Evolutionary conservation across 2,797 vertebrate species (phyloP), one percentile per base, ranked within the genome.

Genomic region (Mus spretus): DNA sequence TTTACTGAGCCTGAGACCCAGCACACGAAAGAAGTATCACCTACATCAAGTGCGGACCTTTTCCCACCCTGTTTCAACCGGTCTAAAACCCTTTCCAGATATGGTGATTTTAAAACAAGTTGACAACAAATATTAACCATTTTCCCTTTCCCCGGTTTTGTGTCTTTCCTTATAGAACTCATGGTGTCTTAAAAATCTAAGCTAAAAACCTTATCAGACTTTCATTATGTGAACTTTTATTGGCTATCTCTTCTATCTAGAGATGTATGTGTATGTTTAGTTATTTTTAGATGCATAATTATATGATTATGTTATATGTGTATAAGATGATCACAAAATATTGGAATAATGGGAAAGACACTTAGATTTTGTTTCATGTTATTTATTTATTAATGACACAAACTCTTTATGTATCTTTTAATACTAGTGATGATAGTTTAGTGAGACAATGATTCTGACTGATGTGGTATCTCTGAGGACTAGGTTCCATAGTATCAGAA

Each of bases 341-440:
- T 70, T 92, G 59, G 65, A 74, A 96, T 40, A 89, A 72, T 59
- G 1, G 24, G 20, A 63, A 86, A 92, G 26, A 47, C 3, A 83
- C 50, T 89, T 85, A 55, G 94, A 87, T 80, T 91, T 90, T 83
- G 65, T 95, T 95, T 92, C 4, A 44, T 84, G 31, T 81, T 95
- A 89, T 65, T 81, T 95, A 89, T 65, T 82, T 85, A 92, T 79
- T 63, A 85, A 44, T 31, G 34, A 74, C 83, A 11, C 2, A 85
- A 91, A 72, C 1, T 31, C 10, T 61, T 61, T 88, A 88, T 72
- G 7, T 79, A 31, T 87, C 70, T 92, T 55, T 91, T 90, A 34
- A 17, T 80, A 31, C 55, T 92, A 79, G 1, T 79, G 79, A 44
- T 90, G 61, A 24, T 47, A 79, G 90, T 89, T 55, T 92, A 81